phyloP scores from a whole-genome alignment of 2,888 invertebrate genomes.

The Palloptera scutellata region DNA sequence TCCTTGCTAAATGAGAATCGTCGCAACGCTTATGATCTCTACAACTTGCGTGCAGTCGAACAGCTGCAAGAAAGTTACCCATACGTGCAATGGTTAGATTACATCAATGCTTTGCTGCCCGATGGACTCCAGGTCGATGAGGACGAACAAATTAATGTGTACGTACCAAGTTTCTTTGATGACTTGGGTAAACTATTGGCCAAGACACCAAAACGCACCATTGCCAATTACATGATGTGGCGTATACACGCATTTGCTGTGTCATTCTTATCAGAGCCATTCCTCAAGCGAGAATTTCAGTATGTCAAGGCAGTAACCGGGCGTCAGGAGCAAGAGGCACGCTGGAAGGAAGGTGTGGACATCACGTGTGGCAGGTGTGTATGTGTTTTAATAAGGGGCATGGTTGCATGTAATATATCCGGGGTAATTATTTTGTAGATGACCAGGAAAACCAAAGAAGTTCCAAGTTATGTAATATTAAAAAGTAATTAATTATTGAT shows the following conservation, averaged over 20 bases:
- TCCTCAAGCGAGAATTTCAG: conserved; percentile 79
- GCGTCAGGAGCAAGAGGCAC: conserved; percentile 82
- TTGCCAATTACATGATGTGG: conserved; percentile 95
- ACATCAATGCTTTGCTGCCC: conserved; percentile 82
- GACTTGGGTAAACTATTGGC: conserved; percentile 73
- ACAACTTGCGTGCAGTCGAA: conserved; percentile 87
- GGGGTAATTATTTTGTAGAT: too few species aligned
- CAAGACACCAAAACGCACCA: conserved; percentile 70
- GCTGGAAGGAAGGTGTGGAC: conserved; percentile 93
- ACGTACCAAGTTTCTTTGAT: conserved; percentile 82
- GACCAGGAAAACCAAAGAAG: too few species aligned
- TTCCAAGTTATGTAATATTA: too few species aligned
- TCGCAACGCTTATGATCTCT: conserved; percentile 88
- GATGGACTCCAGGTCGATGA: conserved; percentile 70
- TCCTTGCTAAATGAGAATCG: conserved; percentile 89
- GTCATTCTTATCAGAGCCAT: conserved; percentile 79
- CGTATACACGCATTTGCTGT: conserved; percentile 83
- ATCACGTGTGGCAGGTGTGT: conserved; percentile 81
- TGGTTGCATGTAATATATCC: neutral
- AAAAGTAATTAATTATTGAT: too few species aligned
- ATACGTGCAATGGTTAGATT: conserved; percentile 69
- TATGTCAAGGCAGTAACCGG: conserved; percentile 85
- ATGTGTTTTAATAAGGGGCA: conserved; percentile 37
- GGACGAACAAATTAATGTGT: conserved; percentile 83
- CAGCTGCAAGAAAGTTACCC: conserved; percentile 80